These are phyloP conservation scores for Hyposoter didymator DNA, from an alignment of 2,888 invertebrate species.

Conservation along the genomic window DNA sequence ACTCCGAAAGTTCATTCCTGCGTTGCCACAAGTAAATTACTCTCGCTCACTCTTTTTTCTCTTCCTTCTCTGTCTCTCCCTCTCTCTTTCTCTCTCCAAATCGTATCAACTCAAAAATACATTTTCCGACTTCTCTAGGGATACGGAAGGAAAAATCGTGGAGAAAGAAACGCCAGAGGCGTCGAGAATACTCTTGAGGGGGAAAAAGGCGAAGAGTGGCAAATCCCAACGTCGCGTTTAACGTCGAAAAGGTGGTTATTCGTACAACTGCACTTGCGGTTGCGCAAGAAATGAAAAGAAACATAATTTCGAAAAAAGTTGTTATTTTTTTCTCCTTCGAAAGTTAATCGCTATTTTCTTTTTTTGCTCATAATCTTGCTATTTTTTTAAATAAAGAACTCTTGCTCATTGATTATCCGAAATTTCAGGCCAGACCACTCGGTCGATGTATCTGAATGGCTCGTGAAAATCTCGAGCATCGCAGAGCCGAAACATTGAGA, in stretches of 20 bases:
- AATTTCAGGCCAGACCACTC: neutral
- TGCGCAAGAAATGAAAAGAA: neutral
- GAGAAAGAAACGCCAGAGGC: neutral
- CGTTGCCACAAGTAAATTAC: neutral
- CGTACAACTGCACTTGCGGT: neutral
- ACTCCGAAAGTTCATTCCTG: neutral
- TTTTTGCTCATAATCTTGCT: neutral
- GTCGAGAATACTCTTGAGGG: neutral
- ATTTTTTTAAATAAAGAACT: neutral
- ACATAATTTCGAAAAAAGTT: neutral
- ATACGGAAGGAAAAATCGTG: neutral
- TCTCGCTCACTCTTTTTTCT: neutral
- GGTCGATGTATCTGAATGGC: conserved; percentile 38
- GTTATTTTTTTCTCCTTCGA: neutral
- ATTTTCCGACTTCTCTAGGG: neutral
- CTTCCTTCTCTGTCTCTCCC: neutral
- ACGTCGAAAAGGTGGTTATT: neutral
- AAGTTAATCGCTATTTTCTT: neutral
- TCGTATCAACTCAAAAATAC: neutral
- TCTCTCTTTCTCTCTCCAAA: neutral
- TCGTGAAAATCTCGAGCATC: neutral
- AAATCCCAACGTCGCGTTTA: neutral
- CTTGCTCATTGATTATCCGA: neutral
- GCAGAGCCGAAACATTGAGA: neutral
- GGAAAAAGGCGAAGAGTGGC: neutral